phyloP scores from a whole-genome alignment of 2,888 invertebrate genomes.

The Chrysina gloriosa region DNA sequence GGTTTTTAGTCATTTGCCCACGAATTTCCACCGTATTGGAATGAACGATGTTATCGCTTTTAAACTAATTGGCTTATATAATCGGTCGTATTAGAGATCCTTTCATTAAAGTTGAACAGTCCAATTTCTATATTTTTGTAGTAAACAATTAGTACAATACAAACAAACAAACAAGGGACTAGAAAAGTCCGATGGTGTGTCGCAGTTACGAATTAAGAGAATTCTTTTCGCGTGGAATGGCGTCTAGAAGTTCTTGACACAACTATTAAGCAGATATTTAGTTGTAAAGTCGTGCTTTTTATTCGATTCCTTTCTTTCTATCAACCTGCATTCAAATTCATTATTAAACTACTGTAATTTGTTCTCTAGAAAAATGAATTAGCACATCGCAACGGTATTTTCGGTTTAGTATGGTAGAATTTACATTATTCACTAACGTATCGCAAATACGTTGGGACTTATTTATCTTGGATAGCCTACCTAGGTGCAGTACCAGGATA shows the following conservation, averaged over 20 bases:
- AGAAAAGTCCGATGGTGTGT: constrained; percentile 26
- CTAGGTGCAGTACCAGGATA: neutral
- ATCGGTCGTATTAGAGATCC: constrained; percentile 33
- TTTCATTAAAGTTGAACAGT: constrained; percentile 12
- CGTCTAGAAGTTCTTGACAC: neutral
- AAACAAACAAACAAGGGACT: constrained; percentile 38
- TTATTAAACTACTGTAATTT: no score
- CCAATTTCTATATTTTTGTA: neutral
- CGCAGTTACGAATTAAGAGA: constrained; percentile 32
- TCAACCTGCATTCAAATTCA: no score
- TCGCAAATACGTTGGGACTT: no score
- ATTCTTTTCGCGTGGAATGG: constrained; percentile 12
- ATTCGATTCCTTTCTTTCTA: no score
- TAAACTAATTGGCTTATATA: constrained; percentile 41
- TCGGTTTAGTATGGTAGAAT: no score
- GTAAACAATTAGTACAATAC: constrained; percentile 35
- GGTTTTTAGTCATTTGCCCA: constrained; percentile 25
- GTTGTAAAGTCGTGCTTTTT: no score
- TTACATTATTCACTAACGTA: no score
- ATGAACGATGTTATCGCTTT: constrained; percentile 36
- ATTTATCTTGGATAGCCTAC: no score
- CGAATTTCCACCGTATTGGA: constrained; percentile 18
- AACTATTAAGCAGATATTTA: neutral
- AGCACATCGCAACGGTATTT: no score
- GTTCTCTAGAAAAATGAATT: no score